phyloP scores from a whole-genome alignment of 1,140 invertebrate genomes.

The Chionoecetes opilio region DNA sequence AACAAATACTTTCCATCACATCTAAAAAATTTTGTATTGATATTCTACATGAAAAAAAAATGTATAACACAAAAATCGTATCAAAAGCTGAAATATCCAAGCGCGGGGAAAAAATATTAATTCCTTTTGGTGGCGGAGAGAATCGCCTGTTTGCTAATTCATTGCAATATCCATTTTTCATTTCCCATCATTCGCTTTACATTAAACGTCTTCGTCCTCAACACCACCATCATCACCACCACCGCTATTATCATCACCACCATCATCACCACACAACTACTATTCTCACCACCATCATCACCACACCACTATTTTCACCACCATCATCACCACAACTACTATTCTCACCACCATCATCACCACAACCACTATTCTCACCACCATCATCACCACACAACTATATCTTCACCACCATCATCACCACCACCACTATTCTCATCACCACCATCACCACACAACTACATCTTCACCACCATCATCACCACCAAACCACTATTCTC shows the following conservation, averaged over 20 bases:
- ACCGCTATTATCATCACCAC: neutral
- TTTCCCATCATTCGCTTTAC: neutral
- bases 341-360: neutral
- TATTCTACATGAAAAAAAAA: too few relatives aligned
- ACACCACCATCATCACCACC: neutral
- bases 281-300: neutral
- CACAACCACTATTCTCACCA: neutral
- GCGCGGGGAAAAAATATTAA: neutral
- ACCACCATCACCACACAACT: neutral
- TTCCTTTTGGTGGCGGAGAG: neutral
- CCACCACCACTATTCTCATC: neutral
- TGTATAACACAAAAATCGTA: neutral
- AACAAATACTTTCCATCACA: neutral
- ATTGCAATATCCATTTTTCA: neutral
- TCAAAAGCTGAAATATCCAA: neutral
- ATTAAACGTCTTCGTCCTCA: neutral
- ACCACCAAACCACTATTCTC: neutral
- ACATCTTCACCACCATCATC: neutral
- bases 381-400: too few relatives aligned
- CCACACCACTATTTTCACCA: neutral
- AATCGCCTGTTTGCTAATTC: neutral
- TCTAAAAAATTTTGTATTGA: neutral
- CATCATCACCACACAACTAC: neutral
- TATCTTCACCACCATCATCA: neutral
- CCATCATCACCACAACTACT: neutral